Percentiles rank a stretch among this genome's conserved stretches.
phyloP scores from a whole-genome alignment of 2,888 invertebrate genomes.

The Leistus spinibarbis region DNA sequence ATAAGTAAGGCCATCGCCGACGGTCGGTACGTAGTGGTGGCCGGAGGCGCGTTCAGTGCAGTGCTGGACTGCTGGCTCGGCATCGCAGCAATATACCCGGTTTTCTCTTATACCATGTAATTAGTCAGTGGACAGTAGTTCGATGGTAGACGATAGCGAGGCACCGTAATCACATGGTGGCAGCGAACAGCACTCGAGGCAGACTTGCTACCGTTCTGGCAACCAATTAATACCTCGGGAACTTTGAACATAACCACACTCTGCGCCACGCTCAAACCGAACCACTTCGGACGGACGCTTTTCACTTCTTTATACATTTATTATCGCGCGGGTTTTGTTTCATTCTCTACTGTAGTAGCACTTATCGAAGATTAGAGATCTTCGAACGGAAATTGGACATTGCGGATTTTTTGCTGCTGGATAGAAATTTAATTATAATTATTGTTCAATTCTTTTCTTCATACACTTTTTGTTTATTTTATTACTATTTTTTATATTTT shows the following conservation, averaged over 20 bases:
- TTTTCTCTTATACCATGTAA: constrained; percentile 48
- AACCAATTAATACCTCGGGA: constrained; percentile 35
- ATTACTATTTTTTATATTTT: background rate
- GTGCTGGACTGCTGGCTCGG: background rate
- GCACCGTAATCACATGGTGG: constrained; percentile 52
- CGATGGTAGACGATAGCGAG: constrained; percentile 49
- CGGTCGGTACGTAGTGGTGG: background rate
- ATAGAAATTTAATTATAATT: background rate
- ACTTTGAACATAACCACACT: background rate
- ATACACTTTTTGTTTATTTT: background rate
- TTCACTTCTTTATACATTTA: background rate
- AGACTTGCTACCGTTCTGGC: constrained; percentile 38
- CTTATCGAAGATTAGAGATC: background rate
- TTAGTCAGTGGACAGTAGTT: constrained; percentile 55
- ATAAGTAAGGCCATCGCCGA: background rate
- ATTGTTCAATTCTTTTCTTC: too few species aligned
- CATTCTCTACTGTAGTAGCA: background rate
- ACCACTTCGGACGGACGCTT: constrained; percentile 8
- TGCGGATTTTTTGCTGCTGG: background rate
- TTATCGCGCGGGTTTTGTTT: background rate
- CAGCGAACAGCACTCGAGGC: constrained; percentile 33
- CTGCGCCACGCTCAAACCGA: constrained; percentile 5
- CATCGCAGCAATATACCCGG: constrained; percentile 18
- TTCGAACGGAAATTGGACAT: background rate
- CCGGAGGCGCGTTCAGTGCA: constrained; percentile 14